These are phyloP conservation scores for Paralichthys olivaceus DNA, from an alignment of 2,113 vertebrate species.

Conservation along the genomic window DNA sequence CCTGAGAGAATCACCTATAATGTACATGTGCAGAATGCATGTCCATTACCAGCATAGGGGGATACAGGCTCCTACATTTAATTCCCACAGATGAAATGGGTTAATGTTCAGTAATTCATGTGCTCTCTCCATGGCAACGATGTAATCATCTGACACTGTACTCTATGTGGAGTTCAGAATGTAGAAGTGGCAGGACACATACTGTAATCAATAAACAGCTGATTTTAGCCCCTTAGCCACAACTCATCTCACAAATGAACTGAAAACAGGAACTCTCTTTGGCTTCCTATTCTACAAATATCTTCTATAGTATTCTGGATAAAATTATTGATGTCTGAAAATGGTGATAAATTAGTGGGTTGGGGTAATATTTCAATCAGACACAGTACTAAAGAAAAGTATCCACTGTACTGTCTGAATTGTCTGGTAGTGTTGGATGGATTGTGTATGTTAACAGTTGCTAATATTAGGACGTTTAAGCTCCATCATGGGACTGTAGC, in stretches of 20 bases:
- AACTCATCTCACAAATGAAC: too few species aligned
- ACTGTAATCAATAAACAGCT: not conserved
- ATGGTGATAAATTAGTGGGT: too few species aligned
- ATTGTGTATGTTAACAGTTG: not conserved
- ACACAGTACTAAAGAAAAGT: too few species aligned
- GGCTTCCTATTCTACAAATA: too few species aligned
- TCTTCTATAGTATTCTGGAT: too few species aligned
- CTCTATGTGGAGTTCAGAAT: not conserved
- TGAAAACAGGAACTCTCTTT: too few species aligned
- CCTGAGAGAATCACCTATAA: not conserved
- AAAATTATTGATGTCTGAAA: too few species aligned
- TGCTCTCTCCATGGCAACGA: conserved; percentile 1
- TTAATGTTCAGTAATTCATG: not conserved
- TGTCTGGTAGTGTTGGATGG: not conserved
- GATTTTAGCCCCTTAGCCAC: not conserved
- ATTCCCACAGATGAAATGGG: not conserved
- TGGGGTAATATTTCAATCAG: too few species aligned
- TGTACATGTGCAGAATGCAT: not conserved
- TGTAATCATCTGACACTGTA: not conserved
- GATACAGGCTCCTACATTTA: not conserved
- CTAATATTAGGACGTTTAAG: not conserved
- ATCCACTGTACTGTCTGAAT: not conserved
- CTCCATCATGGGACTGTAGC: not conserved
- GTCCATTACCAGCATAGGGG: not conserved
- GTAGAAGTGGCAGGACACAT: not conserved